Base-by-base conservation (phyloP, 53 echinoderm and acorn worm genomes). In the Holothuria scabra region DNA sequence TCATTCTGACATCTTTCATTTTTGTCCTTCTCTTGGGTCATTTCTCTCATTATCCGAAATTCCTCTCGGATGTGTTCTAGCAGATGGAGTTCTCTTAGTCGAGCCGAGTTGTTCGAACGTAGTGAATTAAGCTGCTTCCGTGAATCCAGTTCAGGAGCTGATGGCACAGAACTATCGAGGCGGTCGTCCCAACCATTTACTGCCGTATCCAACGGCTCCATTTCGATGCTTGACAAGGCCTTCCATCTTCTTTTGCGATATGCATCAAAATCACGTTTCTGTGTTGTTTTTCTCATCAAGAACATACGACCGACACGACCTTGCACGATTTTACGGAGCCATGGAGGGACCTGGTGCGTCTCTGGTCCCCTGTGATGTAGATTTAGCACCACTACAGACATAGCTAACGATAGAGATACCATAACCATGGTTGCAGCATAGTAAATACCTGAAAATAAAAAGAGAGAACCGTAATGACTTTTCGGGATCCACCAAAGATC, bases 371-470 rank as follows among this genome's bases (percentile, higher is more conserved):
- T 84, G 46, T 94, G 93, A 24, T 97, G 97, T 9, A 97, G 92
- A 52, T 97, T 97, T 18, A 97, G 94, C 10, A 97, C 97, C 20
- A 93, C 92, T 23, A 97, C 97, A 18, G 97, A 97, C 94, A 97
- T 94, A 25, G 92, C 88, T 23, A 97, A 61, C 30, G 97, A 97
- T 33, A 97, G 56, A 16, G 97, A 97, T 46, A 97, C 97, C 92
- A 97, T 94, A 33, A 97, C 97, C 97, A 97, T 97, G 13, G 93
- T 93, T 13, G 91, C 88, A 31, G 97, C 97, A 65, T 97, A 97
- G 80, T 97, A 97, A 32, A 94, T 92, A 67, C 92, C 97, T 97
- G 89, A 1, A 41, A 34, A 3, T 18, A 52, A 52, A 44, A 52
- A 9, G 3, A 4, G 18, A 16, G 18, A 14, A 18, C 10, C 14